Evolutionary conservation across 2,888 invertebrate genomes (phyloP), one percentile per base, ranked within the genome.

Genomic region (Andrena bicolor): DNA sequence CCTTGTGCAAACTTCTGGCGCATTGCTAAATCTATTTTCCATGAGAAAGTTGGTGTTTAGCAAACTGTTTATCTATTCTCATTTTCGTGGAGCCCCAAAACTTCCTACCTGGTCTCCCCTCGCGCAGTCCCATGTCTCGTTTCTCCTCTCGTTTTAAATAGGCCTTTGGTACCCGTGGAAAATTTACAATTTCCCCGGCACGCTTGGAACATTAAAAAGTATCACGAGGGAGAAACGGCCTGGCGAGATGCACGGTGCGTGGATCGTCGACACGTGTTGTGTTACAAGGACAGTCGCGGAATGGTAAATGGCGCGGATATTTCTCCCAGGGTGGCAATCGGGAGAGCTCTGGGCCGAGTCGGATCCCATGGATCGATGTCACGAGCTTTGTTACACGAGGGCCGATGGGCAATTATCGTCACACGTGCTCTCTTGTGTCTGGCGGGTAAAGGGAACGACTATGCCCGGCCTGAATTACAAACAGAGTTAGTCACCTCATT

Each of bases 321-420:
- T 74, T 85, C 76, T 88, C 85, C 80, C 85, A 53, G 71, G 86
- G 77, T 85, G 86, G 72, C 86, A 86, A 85, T 88, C 83, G 86
- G 65, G 77, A 74, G 84, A 76, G 85, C 85, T 85, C 85, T 80
- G 69, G 83, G 58, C 64, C 75, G 80, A 64, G 79, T 35, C 63
- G 61, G 70, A 76, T 81, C 68, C 64, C 60, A 28, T 35, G 84
- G 87, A 81, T 88, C 88, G 81, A 85, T 88, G 86, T 83, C 88
- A 81, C 83, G 77, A 76, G 86, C 77, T 84, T 79, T 76, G 75
- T 78, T 76, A 77, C 73, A 64, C 60, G 66, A 61, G 61, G 73
- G 66, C 56, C 48, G 56, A 26, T 71, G 51, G 49, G 65, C 83
- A 83, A 78, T 69, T 83, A 83, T 83, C 74, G 68, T 82, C 82